Evolutionary conservation across 2,797 vertebrate species (phyloP).

Genomic region (Enteromius thamalakanensis): DNA sequence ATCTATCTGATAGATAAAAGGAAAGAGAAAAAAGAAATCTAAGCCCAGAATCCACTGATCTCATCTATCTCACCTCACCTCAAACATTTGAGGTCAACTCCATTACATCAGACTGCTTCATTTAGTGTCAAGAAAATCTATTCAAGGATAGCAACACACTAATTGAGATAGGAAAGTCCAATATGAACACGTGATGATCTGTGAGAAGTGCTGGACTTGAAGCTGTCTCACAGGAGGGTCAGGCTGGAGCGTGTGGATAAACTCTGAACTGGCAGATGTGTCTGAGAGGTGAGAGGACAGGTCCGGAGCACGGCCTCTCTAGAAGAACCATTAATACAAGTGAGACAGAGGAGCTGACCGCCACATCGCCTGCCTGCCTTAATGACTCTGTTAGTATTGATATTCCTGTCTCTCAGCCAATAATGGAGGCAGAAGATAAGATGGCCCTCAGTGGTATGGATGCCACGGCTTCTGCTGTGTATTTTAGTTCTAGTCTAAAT

Average conservation of each 20-base stretch:
- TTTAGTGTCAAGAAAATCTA: conserved; percentile 42
- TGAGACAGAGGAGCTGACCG: conserved; percentile 37
- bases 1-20: background rate
- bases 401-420: conserved; percentile 60
- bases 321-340: conserved; percentile 43
- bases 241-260: conserved; percentile 56
- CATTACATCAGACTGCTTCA: conserved; percentile 37
- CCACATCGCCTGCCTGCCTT: conserved; percentile 46
- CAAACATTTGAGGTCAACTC: conserved; percentile 21
- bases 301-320: conserved; percentile 2
- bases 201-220: conserved; percentile 50
- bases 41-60: background rate
- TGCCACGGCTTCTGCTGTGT: conserved; percentile 8
- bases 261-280: conserved; percentile 39
- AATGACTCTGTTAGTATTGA: conserved; percentile 63
- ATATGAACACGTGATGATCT: background rate
- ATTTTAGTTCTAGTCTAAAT: conserved; percentile 28
- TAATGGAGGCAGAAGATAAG: conserved; percentile 67
- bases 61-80: conserved; percentile 12
- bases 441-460: conserved; percentile 54
- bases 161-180: conserved; percentile 45
- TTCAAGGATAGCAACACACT: conserved; percentile 56
- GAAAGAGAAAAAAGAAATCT: background rate
- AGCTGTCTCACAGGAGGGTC: conserved; percentile 41
- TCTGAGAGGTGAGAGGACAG: conserved; percentile 36